Percentiles rank a stretch among this genome's conserved stretches.
Evolutionary conservation across 2,888 invertebrate species (phyloP).

Genomic region (Magallana nippona): DNA sequence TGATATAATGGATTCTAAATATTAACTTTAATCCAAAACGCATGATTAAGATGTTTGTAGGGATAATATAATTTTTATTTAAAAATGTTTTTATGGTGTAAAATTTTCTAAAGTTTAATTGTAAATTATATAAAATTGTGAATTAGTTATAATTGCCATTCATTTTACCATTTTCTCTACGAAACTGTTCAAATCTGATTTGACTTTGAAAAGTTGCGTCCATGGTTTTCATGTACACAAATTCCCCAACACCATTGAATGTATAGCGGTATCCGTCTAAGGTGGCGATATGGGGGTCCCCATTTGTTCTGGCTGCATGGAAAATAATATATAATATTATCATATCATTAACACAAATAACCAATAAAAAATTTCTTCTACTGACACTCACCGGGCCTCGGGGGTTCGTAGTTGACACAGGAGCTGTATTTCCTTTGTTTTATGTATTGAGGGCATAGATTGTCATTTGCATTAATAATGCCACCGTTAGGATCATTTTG

Average conservation of each 20-base stretch:
- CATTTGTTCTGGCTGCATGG: conserved; percentile 5
- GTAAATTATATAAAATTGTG: no score
- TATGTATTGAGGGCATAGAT: background rate
- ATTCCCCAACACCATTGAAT: conserved; percentile 44
- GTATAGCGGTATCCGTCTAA: conserved; percentile 40
- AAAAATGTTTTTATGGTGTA: no score
- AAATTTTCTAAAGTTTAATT: no score
- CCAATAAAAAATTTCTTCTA: background rate
- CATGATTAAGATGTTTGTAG: no score
- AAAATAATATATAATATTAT: no score
- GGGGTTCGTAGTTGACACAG: conserved; percentile 38
- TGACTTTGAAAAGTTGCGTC: conserved; percentile 10
- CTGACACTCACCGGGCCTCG: conserved; percentile 4
- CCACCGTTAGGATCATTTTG: background rate
- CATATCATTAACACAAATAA: no score
- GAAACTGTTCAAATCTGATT: conserved; percentile 32
- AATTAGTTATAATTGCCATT: no score
- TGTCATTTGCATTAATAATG: background rate
- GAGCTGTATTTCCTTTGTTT: conserved; percentile 16
- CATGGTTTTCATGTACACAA: background rate
- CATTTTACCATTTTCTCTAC: conserved; percentile 28
- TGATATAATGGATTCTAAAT: no score
- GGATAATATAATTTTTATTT: no score
- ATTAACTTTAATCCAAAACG: no score
- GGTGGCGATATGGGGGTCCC: conserved; percentile 39